Conservation (phyloP, 2,797 vertebrate species). For the Sorex maritimensis region DNA sequence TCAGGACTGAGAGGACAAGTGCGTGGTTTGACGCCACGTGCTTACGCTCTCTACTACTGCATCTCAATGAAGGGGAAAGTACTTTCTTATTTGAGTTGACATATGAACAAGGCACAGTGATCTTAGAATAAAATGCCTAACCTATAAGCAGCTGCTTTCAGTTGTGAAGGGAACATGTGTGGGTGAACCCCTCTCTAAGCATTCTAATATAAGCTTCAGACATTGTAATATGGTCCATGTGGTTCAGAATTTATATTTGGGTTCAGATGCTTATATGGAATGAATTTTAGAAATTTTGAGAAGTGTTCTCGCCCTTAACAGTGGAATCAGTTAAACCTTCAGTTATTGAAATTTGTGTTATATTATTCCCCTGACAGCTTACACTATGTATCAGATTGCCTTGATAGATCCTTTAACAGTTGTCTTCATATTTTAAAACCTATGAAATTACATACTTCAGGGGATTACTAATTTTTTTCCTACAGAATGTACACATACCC, state of each 20-base stretch:
- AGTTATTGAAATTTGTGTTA: slow-evolving; percentile 78
- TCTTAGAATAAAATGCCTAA: neutral
- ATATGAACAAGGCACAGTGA: neutral
- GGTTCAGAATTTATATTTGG: slow-evolving; percentile 39
- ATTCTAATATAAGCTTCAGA: neutral
- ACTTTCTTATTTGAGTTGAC: neutral
- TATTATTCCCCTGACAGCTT: slow-evolving; percentile 63
- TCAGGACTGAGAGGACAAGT: neutral
- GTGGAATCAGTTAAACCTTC: slow-evolving; percentile 21
- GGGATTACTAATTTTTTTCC: slow-evolving; percentile 78
- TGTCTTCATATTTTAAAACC: slow-evolving; percentile 79
- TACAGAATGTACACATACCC: slow-evolving; percentile 73
- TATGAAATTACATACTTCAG: slow-evolving; percentile 81
- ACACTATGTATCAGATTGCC: slow-evolving; percentile 46
- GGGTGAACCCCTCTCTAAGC: neutral
- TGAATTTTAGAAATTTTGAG: slow-evolving; percentile 72
- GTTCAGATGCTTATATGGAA: slow-evolving; percentile 45
- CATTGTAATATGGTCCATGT: slow-evolving; percentile 58
- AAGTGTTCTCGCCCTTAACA: slow-evolving; percentile 40
- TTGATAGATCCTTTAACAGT: slow-evolving; percentile 70
- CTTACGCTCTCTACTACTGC: neutral
- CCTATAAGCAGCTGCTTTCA: neutral
- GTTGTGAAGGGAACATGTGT: neutral
- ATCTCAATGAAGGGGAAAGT: slow-evolving; percentile 3
- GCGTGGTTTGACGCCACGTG: neutral